phyloP scores from a whole-genome alignment of 2,797 vertebrate species.

The Etheostoma nigrum region DNA sequence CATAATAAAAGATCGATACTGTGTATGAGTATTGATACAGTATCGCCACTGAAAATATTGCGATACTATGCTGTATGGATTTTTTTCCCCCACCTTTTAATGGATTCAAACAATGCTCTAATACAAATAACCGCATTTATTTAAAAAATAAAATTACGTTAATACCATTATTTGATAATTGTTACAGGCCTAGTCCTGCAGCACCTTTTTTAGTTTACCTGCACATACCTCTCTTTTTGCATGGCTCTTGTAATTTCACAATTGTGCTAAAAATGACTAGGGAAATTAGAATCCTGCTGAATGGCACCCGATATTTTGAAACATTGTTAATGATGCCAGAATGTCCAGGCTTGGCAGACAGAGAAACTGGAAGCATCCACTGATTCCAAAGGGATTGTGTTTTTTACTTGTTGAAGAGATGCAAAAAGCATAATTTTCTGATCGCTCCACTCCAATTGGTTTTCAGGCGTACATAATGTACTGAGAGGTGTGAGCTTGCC shows the following conservation, averaged over 20 bases:
- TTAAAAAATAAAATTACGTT: too few relatives aligned
- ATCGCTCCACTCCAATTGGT: constrained; percentile 11
- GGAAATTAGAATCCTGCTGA: constrained; percentile 24
- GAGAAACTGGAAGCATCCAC: constrained; percentile 36
- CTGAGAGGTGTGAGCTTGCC: constrained; percentile 49
- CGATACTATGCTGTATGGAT: too few relatives aligned
- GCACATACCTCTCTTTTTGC: constrained; percentile 25
- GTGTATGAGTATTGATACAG: too few relatives aligned
- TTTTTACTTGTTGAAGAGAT: constrained; percentile 55
- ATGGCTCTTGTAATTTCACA: constrained; percentile 11
- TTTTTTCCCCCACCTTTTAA: too few relatives aligned
- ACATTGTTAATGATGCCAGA: constrained; percentile 39
- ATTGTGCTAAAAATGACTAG: constrained; percentile 39
- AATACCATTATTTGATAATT: too few relatives aligned
- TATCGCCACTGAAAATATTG: too few relatives aligned
- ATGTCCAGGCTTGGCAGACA: constrained; percentile 53
- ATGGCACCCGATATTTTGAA: constrained; percentile 60
- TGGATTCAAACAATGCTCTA: too few relatives aligned
- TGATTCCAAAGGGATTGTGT: constrained; percentile 57
- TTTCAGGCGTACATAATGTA: constrained; percentile 39
- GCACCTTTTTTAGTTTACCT: constrained; percentile 16
- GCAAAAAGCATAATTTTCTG: constrained; percentile 55
- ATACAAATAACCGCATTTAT: too few relatives aligned
- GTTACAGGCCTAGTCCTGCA: not conserved
- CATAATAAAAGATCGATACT: too few relatives aligned